Evolutionary conservation across 2,888 invertebrate genomes (phyloP).

Genomic region (Chymomyza procnemis): DNA sequence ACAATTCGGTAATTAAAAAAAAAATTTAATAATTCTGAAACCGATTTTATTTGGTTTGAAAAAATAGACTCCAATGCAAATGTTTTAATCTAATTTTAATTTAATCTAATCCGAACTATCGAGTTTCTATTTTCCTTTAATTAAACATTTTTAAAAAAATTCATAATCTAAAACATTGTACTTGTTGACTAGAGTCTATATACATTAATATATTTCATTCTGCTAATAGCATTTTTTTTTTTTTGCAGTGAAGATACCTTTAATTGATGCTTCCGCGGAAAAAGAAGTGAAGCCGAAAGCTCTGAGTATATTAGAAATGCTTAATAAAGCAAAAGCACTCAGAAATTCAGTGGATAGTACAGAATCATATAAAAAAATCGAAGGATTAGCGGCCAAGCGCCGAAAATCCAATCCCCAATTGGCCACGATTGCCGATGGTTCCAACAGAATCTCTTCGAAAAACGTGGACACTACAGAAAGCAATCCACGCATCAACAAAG

Average conservation of each 20-base stretch:
- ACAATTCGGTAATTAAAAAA: too few relatives aligned
- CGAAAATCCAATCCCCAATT: not conserved
- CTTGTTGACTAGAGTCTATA: too few relatives aligned
- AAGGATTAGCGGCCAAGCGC: not conserved
- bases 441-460: not conserved
- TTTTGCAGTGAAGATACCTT: not conserved
- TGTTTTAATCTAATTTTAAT: too few relatives aligned
- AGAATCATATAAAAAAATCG: not conserved
- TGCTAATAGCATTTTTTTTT: not conserved
- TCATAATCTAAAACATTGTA: too few relatives aligned
- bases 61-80: too few relatives aligned
- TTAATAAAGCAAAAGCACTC: conserved; percentile 56
- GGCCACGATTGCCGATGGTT: not conserved
- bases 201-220: too few relatives aligned
- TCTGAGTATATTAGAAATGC: conserved; percentile 59
- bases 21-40: too few relatives aligned
- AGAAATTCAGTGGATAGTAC: conserved; percentile 20
- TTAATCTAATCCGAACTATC: too few relatives aligned
- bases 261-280: not conserved
- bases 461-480: not conserved
- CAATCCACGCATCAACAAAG: not conserved
- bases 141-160: too few relatives aligned
- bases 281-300: conserved; percentile 9
- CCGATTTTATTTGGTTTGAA: too few relatives aligned
- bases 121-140: too few relatives aligned